Conservation (phyloP, 2,797 vertebrate species). For the Aselliscus stoliczkanus region DNA sequence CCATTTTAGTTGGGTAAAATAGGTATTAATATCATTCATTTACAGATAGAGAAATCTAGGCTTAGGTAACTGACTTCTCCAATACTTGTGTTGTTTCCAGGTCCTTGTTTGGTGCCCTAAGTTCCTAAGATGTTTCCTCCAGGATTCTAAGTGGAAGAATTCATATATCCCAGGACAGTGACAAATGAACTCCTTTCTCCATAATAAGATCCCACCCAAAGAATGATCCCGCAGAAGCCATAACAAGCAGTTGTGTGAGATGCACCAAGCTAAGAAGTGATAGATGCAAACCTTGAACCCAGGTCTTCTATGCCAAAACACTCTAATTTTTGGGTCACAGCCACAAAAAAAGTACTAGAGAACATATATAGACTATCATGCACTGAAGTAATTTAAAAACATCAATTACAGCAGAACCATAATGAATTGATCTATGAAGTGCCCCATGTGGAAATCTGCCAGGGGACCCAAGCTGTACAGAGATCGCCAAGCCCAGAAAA, state of each 20-base stretch:
- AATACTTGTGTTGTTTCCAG: not conserved
- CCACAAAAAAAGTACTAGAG: not conserved
- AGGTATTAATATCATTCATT: not conserved
- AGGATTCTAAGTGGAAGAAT: not conserved
- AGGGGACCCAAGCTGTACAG: not conserved
- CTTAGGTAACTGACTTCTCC: not conserved
- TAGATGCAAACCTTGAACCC: not conserved
- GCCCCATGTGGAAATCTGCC: not conserved
- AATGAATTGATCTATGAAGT: not conserved
- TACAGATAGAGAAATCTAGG: not conserved
- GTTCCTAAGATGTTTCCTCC: not conserved
- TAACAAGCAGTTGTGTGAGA: not conserved
- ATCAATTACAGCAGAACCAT: not conserved
- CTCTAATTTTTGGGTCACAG: not conserved
- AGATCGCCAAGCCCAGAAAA: not conserved
- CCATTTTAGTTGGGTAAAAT: not conserved
- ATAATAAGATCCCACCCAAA: not conserved
- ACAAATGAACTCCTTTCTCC: not conserved
- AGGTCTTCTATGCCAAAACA: not conserved
- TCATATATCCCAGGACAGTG: not conserved
- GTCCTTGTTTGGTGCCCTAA: not conserved
- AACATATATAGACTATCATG: not conserved
- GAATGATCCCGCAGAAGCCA: not conserved
- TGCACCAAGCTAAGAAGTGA: not conserved
- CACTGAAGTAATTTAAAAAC: conserved; percentile 13